Evolutionary conservation across 1,140 invertebrate species (phyloP).

Genomic region (Heliothis subflexa): DNA sequence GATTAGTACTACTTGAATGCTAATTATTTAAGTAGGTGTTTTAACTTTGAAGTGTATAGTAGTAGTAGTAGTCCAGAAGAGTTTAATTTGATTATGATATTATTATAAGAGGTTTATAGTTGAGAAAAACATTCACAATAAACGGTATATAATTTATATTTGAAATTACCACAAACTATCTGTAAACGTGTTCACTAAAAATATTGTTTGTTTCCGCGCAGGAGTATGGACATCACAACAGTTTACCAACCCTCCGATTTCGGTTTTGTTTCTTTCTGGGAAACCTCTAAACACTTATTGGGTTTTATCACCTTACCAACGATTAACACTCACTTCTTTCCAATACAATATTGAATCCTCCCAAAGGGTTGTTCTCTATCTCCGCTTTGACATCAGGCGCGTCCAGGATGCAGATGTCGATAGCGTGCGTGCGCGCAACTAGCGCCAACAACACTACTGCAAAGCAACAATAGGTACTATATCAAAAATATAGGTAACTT

Average conservation of each 20-base stretch:
- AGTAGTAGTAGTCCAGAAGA: no score
- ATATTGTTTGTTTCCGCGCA: no score
- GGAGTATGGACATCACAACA: no score
- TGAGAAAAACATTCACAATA: neutral
- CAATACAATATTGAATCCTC: conserved; percentile 63
- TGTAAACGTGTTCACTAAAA: no score
- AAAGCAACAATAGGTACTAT: neutral
- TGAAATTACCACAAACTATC: no score
- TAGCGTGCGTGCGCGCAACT: conserved; percentile 44
- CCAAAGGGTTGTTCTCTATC: conserved; percentile 60
- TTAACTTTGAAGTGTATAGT: no score
- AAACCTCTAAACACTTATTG: no score
- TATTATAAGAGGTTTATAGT: neutral
- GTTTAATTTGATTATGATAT: no score
- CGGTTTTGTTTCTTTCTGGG: no score
- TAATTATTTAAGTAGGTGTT: neutral
- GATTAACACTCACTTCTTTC: conserved; percentile 61
- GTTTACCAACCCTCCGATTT: no score
- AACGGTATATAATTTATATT: no score
- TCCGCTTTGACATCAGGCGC: conserved; percentile 53
- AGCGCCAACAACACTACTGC: conserved; percentile 49
- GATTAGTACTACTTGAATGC: conserved; percentile 15
- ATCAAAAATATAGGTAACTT: no score
- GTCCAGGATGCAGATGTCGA: conserved; percentile 59
- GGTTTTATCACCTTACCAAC: neutral